A percentile compares a stretch with the other conserved stretches of the same genome.
phyloP scores from a whole-genome alignment of 2,797 vertebrate genomes.

The Leptatherina wallacei region DNA sequence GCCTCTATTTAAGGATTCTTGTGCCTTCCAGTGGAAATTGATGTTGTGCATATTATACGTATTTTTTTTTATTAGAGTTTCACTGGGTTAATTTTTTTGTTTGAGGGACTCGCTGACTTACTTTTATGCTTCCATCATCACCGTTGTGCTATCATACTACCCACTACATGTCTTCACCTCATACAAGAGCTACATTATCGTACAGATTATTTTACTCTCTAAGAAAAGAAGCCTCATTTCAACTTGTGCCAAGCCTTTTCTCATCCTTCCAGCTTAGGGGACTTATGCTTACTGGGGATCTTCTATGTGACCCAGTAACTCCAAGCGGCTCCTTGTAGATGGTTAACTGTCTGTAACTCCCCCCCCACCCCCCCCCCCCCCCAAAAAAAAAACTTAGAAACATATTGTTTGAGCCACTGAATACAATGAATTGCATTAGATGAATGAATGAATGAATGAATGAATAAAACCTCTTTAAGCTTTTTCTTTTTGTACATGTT shows the following conservation, averaged over 20 bases:
- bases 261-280: background rate
- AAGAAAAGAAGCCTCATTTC: background rate
- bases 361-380: too few relatives aligned
- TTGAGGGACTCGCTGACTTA: background rate
- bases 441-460: too few relatives aligned
- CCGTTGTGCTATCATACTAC: background rate
- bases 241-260: background rate
- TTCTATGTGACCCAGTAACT: background rate
- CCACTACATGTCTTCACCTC: conserved; percentile 1
- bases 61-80: background rate
- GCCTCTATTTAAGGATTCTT: background rate
- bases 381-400: too few relatives aligned
- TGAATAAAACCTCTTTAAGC: too few relatives aligned
- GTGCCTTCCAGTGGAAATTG: too few relatives aligned
- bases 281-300: background rate
- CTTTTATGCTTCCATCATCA: background rate
- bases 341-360: too few relatives aligned
- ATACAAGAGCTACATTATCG: conserved; percentile 4
- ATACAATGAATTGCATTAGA: too few relatives aligned
- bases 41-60: background rate
- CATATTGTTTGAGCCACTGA: too few relatives aligned
- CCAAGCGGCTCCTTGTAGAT: background rate
- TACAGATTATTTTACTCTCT: background rate
- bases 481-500: too few relatives aligned
- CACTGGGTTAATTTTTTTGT: background rate